Percentiles rank a stretch among this genome's conserved stretches.
These are phyloP conservation scores for Hemithea aestivaria DNA, from an alignment of 2,888 invertebrate species.

Conservation along the genomic window DNA sequence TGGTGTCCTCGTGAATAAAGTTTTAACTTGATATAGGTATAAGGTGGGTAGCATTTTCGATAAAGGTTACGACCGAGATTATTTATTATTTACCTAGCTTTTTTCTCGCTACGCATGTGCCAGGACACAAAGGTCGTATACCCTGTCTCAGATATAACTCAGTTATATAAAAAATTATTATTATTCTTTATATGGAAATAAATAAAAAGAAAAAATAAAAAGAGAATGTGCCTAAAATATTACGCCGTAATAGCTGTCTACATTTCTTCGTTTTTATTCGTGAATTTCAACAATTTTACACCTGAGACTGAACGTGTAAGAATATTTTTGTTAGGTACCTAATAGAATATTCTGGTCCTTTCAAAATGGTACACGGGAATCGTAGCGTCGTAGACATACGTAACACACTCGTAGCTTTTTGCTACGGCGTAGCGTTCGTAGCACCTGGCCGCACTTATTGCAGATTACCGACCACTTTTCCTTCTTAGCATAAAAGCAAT, in stretches of 20 bases:
- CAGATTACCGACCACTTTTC: constrained; percentile 48
- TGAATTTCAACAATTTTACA: too few relatives aligned
- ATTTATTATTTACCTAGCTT: constrained; percentile 21
- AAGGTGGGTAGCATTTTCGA: constrained; percentile 6
- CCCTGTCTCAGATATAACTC: constrained; percentile 12
- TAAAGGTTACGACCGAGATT: constrained; percentile 18
- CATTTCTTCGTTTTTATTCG: too few relatives aligned
- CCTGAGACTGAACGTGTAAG: too few relatives aligned
- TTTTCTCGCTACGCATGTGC: constrained; percentile 9
- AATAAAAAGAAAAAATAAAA: too few relatives aligned
- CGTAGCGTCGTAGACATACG: constrained; percentile 27
- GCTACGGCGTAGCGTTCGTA: constrained; percentile 32
- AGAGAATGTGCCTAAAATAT: too few relatives aligned
- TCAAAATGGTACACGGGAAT: neutral
- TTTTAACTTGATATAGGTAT: constrained; percentile 16
- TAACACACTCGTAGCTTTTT: constrained; percentile 7
- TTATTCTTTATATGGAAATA: too few relatives aligned
- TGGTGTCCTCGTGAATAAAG: constrained; percentile 7
- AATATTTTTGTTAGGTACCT: too few relatives aligned
- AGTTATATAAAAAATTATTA: constrained; percentile 3
- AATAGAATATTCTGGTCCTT: neutral
- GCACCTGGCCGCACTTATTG: constrained; percentile 56
- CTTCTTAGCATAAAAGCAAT: constrained; percentile 46
- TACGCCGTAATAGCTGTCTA: too few relatives aligned
- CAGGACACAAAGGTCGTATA: constrained; percentile 7